Conservation (phyloP, 2,888 invertebrate species). For the Eurytoma adleriae region DNA sequence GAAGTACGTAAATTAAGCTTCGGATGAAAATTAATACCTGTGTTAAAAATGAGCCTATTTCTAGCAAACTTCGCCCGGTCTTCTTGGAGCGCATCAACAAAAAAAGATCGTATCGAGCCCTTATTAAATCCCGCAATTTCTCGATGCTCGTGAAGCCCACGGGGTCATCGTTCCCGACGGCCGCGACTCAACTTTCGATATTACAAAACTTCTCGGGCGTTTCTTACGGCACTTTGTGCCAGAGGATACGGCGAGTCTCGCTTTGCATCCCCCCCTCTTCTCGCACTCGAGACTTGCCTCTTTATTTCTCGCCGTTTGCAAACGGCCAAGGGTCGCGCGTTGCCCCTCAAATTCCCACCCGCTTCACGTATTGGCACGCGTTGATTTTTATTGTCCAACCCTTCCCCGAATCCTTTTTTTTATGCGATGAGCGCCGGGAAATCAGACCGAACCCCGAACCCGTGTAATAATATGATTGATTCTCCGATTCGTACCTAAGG, state of each 20-base stretch:
- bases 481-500: too few relatives aligned
- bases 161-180: background rate
- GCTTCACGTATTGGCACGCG: background rate
- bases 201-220: conserved; percentile 57
- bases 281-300: background rate
- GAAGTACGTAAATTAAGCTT: too few relatives aligned
- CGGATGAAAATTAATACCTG: too few relatives aligned
- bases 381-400: background rate
- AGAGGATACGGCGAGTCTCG: background rate
- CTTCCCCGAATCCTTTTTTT: too few relatives aligned
- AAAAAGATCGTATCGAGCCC: too few relatives aligned
- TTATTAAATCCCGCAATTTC: background rate
- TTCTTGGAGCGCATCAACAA: too few relatives aligned
- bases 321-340: conserved; percentile 1
- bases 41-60: too few relatives aligned
- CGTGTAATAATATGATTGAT: too few relatives aligned
- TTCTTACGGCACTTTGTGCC: conserved; percentile 35
- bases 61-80: too few relatives aligned
- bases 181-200: conserved; percentile 54
- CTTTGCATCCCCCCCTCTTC: background rate
- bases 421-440: too few relatives aligned
- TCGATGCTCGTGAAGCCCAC: conserved; percentile 2
- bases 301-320: conserved; percentile 33
- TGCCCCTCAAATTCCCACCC: too few relatives aligned
- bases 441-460: too few relatives aligned